Base-by-base conservation (phyloP, 2,888 invertebrate species). In the Eupsilia transversa region DNA sequence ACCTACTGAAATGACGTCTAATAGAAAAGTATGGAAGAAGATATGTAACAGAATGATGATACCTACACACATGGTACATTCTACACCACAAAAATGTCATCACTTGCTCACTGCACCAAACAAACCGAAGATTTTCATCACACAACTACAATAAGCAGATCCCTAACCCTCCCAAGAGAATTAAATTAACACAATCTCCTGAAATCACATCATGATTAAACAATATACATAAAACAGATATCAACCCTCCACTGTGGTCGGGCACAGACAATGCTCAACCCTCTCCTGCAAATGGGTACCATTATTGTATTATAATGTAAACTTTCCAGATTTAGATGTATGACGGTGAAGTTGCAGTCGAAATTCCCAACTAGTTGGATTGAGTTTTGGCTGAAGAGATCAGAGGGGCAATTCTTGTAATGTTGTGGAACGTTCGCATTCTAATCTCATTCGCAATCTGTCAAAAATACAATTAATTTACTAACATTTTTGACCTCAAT, bases 101-200 rank as follows among this genome's bases (percentile, higher is more conserved):
- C 10, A 23, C 10, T 20, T 35, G 20, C n/a, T 35, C 12, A 12
- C 3, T 14, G 17, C n/a, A 49, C 33, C 10, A 52, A 60, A 60
- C 33, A 33, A 61, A 74, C 60, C 10, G 4, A 43, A 27, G 10
- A 61, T 52, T n/a, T 12, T 14, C 14, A 7, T 12, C 33, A 27
- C 3, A 57, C 27, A 27, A 35, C 49, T 10, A 52, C 68, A 52
- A 43, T 2, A 54, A 52, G 23, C 64, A 60, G 30, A 17, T 23
- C n/a, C 27, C 33, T 9, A 1, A 52, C 82, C 66, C 43, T 30
- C 23, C 65, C 66, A 46, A 46, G 27, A 1, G 38, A 68, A 76
- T 84, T 72, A 72, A 84, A 81, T 78, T 74, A 81, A 76, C 49
- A 54, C 75, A 84, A 84, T 77, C 72, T 72, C 57, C 79, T 84